Conservation (phyloP, 53 echinoderm and acorn worm genomes). For the Luidia sarsii region DNA sequence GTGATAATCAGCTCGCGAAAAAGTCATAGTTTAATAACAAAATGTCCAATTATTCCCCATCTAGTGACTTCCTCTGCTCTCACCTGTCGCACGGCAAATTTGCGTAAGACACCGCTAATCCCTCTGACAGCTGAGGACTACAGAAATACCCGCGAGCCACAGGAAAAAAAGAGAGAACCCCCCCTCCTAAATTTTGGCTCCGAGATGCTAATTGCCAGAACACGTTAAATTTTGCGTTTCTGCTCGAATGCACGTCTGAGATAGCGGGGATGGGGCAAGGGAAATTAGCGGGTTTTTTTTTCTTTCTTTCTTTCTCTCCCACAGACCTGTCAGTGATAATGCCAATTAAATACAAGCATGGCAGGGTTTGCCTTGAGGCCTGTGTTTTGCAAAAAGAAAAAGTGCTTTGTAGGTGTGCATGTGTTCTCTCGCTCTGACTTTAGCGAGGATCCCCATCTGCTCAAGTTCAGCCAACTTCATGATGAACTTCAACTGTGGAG, state of each 20-base stretch:
- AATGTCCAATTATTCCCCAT: conserved; percentile 44
- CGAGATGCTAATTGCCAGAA: conserved; percentile 53
- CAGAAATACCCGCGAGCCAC: conserved; percentile 39
- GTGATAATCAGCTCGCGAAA: conserved; percentile 34
- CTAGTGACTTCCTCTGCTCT: conserved; percentile 24
- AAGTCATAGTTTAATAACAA: conserved; percentile 57
- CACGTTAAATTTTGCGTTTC: conserved; percentile 51
- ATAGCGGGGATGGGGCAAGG: conserved; percentile 35
- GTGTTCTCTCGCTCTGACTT: conserved; percentile 1
- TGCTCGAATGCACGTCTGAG: conserved; percentile 28
- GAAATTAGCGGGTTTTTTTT: conserved; percentile 33
- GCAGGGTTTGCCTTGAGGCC: conserved; percentile 39
- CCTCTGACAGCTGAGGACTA: conserved; percentile 44
- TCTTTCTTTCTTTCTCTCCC: too few species aligned
- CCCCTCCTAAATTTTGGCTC: conserved; percentile 4
- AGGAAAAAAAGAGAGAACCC: not conserved
- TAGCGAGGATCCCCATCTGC: not conserved
- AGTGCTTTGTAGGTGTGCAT: conserved; percentile 19
- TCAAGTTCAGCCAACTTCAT: conserved; percentile 36
- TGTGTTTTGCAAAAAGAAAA: conserved; percentile 23
- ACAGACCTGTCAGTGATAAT: conserved; percentile 49
- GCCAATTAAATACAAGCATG: conserved; percentile 49
- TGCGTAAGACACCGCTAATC: conserved; percentile 53
- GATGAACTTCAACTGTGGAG: conserved; percentile 22
- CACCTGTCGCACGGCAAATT: conserved; percentile 50